phyloP scores from a whole-genome alignment of 2,888 invertebrate species.

The Brenthis ino region DNA sequence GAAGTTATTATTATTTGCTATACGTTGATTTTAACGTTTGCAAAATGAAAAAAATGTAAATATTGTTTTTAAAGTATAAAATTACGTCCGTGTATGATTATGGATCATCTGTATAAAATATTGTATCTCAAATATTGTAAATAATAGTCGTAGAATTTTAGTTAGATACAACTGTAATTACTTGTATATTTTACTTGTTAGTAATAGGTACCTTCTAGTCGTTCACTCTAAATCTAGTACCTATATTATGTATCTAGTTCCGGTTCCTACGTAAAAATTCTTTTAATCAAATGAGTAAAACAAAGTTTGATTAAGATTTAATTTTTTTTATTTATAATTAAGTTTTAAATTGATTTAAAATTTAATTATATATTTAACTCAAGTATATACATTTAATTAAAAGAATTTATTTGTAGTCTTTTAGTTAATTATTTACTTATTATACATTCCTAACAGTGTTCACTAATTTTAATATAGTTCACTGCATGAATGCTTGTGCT shows the following conservation, averaged over 20 bases:
- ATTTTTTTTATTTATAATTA: not conserved
- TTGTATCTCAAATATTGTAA: slow-evolving; percentile 13
- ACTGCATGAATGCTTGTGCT: slow-evolving; percentile 51
- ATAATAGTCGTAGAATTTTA: slow-evolving; percentile 12
- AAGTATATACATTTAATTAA: not conserved
- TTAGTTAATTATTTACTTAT: not conserved
- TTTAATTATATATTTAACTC: not conserved
- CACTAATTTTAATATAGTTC: slow-evolving; percentile 7
- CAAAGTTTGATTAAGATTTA: no score
- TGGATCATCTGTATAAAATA: slow-evolving; percentile 4
- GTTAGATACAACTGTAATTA: slow-evolving; percentile 3
- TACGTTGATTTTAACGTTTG: not conserved
- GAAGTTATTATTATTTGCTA: not conserved
- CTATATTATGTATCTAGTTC: not conserved
- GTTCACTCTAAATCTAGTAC: not conserved
- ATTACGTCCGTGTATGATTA: slow-evolving; percentile 4
- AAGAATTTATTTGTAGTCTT: not conserved
- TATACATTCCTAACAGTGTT: not conserved
- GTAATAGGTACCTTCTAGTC: not conserved
- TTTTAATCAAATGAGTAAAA: not conserved
- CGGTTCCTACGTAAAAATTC: not conserved
- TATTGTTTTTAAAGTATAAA: no score
- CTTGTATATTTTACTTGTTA: not conserved
- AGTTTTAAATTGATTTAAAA: not conserved
- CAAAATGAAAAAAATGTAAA: not conserved